Evolutionary conservation across 1,140 invertebrate genomes (phyloP), one percentile per base, ranked within the genome.

Genomic region (Hormaphis cornu): DNA sequence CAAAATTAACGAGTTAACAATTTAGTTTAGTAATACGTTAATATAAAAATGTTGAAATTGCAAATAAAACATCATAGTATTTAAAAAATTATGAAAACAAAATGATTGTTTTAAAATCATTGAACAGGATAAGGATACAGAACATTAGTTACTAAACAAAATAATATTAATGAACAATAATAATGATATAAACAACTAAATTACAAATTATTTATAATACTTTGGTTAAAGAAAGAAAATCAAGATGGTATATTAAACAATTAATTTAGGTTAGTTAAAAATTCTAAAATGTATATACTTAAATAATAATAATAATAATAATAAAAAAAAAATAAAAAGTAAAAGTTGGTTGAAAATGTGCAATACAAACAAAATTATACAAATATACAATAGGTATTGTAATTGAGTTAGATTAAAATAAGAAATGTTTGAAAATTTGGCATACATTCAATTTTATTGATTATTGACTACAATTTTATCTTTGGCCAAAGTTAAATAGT

Each of bases 401-500:
- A 10, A 54, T 20, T 16, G 0, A 24, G n/a, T 58, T 0, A 24
- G 5, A 30, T 3, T 53, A 24, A 40, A n/a, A n/a, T n/a, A n/a
- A 24, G 1, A 40, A 14, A 37, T 0, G 10, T 24, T 58, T 40
- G n/a, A 24, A 24, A 24, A 24, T 58, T 40, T 37, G 54, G 33
- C 20, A 58, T 58, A 12, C 18, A 58, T 58, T 58, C 12, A 37
- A 22, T 40, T 58, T 6, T 40, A 58, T 40, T 24, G 5, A 37
- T 2, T 35, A 56, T 56, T 37, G 53, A 56, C 30, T 58, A 58
- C 24, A 58, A 58, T 58, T 58, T 58, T 24, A 40, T 58, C 20
- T 54, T 54, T 54, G 52, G 52, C 28, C 28, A 54, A 54, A 54
- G 52, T 54, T 54, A 28, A 20, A 26, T 20, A n/a, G n/a, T n/a